Base-by-base conservation (phyloP, 2,113 vertebrate genomes). In the Nannobrachium achirus region DNA sequence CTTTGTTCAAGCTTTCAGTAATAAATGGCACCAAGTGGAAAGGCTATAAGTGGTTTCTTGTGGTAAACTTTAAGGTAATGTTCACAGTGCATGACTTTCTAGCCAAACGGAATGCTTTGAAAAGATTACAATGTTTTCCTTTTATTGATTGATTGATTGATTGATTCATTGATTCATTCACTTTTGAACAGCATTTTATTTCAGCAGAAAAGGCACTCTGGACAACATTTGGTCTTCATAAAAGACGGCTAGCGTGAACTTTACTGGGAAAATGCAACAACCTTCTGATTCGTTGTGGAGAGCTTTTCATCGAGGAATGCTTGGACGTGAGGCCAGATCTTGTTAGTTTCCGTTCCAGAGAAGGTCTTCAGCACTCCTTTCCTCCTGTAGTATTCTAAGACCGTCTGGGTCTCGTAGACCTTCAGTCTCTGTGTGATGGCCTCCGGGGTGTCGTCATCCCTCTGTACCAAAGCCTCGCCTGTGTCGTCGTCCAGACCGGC, bases 311-410 rank as follows among this genome's bases (percentile, higher is more conserved):
- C 87, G 58, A 99, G 94, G 78, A 97, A 99, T 2, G 88, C 79
- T 67, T 95, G 92, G 8, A 99, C 82, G 0, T 93, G 82, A 1
- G 98, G 98, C 98, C 98, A 99, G 73, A 99, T 98, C 90, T 95
- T 95, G 90, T 98, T 96, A 63, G 98, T 99, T 93, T 99, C 97
- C 33, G 95, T 99, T 85, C 98, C 98, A 10, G 94, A 89, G 83
- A 99, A 99, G 14, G 93, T 95, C 91, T 94, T 88, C 73, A 99
- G 45, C 38, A 97, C 80, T 10, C 96, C 96, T 87, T 96, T 98
- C 79, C 92, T 92, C 89, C 97, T 99, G 74, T 97, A 99, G 80
- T 95, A 99, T 52, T 97, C 93, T 51, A 99, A 85, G 68, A 99
- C 97, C 0, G 97, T 99, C 82, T 95, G 92, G 51, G 82, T 94